Percentiles rank a stretch among this genome's conserved stretches.
Conservation (phyloP, 2,797 vertebrate genomes). For the Gallinago solitaria region DNA sequence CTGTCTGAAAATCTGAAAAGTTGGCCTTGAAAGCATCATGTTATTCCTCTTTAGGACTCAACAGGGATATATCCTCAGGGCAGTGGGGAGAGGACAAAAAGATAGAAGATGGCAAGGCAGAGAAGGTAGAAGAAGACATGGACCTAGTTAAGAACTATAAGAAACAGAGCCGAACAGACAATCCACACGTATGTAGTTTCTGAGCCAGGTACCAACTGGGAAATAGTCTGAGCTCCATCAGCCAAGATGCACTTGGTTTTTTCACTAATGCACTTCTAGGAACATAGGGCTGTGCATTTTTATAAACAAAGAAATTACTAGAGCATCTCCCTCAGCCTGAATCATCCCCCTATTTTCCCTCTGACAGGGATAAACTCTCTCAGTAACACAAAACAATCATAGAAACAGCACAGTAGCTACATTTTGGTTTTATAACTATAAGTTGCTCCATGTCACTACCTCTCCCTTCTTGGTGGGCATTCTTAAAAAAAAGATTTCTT, state of each 20-base stretch:
- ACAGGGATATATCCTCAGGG: not conserved
- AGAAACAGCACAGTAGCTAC: fast-evolving
- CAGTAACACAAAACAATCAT: not conserved
- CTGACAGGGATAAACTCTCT: not conserved
- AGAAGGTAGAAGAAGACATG: not conserved
- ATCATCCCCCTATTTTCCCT: not conserved
- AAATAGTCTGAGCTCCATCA: not conserved
- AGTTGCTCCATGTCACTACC: fast-evolving
- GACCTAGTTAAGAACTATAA: not conserved
- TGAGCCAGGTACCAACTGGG: not conserved
- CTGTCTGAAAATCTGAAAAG: not conserved
- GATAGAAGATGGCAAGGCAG: not conserved
- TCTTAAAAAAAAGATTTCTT: not conserved
- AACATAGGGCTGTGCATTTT: not conserved
- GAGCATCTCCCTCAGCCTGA: not conserved
- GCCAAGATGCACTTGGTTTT: not conserved
- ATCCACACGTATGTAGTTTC: not conserved
- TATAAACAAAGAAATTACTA: not conserved
- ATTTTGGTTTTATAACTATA: not conserved
- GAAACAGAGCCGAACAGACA: not conserved
- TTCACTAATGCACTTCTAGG: not conserved
- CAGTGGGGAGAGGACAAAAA: not conserved
- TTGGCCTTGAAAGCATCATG: not conserved
- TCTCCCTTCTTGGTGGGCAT: not conserved
- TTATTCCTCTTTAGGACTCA: not conserved